phyloP scores from a whole-genome alignment of 2,797 vertebrate genomes.

The Chelonia mydas region DNA sequence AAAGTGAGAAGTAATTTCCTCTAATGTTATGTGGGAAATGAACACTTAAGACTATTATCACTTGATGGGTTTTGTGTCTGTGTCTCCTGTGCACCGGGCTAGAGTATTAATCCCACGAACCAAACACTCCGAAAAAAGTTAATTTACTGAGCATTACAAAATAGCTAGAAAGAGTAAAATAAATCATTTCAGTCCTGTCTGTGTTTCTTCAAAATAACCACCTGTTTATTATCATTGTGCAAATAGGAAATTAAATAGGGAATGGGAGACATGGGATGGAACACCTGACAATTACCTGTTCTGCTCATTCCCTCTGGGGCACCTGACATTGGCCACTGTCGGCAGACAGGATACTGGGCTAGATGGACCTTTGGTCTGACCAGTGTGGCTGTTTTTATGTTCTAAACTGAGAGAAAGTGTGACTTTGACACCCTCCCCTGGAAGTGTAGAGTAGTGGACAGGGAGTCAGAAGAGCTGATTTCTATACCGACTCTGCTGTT shows the following conservation, averaged over 20 bases:
- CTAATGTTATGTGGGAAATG: background rate
- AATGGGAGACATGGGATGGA: no score
- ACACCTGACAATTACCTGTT: no score
- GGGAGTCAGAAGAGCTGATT: background rate
- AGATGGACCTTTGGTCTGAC: no score
- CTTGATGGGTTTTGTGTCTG: background rate
- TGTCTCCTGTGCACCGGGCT: fast-evolving
- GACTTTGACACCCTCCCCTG: background rate
- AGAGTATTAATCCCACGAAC: background rate
- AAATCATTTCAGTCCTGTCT: background rate
- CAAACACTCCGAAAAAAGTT: background rate
- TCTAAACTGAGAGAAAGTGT: background rate
- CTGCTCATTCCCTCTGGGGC: no score
- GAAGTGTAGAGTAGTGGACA: background rate
- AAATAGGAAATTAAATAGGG: background rate
- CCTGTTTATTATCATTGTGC: background rate
- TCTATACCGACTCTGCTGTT: background rate
- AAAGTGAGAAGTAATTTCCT: background rate
- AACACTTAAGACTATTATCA: fast-evolving
- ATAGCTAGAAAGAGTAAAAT: background rate
- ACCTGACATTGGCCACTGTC: no score
- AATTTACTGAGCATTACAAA: background rate
- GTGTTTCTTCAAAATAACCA: background rate
- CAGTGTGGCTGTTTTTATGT: no score
- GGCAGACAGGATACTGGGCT: no score